Evolutionary conservation across 2,797 vertebrate genomes (phyloP).

Genomic region (Pseudomugil tenellus): DNA sequence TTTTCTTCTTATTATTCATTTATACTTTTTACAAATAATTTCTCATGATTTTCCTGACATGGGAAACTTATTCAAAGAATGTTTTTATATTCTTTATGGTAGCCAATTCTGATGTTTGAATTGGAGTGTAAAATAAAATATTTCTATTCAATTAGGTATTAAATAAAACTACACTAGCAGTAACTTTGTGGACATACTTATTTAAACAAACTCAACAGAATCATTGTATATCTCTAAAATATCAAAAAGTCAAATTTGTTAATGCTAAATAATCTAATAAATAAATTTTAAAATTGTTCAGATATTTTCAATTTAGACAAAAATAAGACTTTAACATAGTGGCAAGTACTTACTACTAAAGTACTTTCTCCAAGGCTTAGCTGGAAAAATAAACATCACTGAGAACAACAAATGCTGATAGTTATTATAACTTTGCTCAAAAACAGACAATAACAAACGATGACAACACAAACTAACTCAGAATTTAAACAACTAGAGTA

Average conservation of each 20-base stretch:
- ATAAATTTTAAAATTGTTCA: neutral
- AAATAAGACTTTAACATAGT: neutral
- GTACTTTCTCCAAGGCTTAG: neutral
- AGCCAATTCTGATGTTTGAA: neutral
- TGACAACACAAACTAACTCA: neutral
- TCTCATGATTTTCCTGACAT: neutral
- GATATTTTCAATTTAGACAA: neutral
- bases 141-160: neutral
- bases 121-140: neutral
- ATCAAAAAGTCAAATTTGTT: neutral
- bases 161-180: neutral
- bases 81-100: neutral
- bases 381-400: constrained; percentile 11
- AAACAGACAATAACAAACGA: neutral
- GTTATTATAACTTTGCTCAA: constrained; percentile 6
- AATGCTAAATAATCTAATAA: neutral
- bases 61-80: neutral
- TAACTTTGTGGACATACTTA: neutral
- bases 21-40: neutral
- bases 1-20: too few species aligned
- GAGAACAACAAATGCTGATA: neutral
- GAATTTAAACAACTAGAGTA: neutral
- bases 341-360: neutral
- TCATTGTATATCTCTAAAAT: neutral
- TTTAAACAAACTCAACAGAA: neutral